A percentile compares a stretch with the other conserved stretches of the same genome.
Conservation (phyloP, 2,797 vertebrate genomes). For the Hafferia zeledoni region DNA sequence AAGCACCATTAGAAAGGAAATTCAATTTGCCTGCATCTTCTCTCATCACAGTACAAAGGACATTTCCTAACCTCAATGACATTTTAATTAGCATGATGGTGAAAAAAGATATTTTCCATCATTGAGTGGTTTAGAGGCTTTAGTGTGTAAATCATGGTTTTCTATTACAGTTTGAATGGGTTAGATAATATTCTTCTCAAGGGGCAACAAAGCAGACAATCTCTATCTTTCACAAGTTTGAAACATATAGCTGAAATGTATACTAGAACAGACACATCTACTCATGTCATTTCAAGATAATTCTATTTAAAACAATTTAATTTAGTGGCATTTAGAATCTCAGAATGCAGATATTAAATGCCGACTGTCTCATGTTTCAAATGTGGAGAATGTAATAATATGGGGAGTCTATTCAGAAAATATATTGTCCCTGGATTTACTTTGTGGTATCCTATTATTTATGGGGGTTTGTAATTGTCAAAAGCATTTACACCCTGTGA, state of each 20-base stretch:
- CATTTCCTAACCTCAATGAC: neutral
- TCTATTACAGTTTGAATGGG: neutral
- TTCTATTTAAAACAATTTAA: neutral
- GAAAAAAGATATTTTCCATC: neutral
- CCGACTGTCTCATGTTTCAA: neutral
- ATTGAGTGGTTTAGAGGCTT: neutral
- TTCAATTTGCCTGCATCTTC: constrained; percentile 6
- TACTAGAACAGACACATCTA: neutral
- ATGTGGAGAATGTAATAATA: neutral
- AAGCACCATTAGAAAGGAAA: constrained; percentile 5
- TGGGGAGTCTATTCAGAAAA: neutral
- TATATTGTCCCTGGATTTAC: neutral
- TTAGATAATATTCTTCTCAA: neutral
- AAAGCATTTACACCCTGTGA: neutral
- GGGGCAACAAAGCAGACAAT: neutral
- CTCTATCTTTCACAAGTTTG: neutral
- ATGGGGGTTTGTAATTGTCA: neutral
- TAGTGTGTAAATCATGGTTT: neutral
- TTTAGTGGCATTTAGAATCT: neutral
- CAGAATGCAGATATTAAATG: neutral
- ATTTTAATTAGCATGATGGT: constrained; percentile 11
- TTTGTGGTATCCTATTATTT: neutral
- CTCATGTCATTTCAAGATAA: neutral
- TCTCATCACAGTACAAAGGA: neutral
- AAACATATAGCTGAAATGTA: neutral